Evolutionary conservation across 2,113 vertebrate species (phyloP).

Genomic region (Gavia stellata): DNA sequence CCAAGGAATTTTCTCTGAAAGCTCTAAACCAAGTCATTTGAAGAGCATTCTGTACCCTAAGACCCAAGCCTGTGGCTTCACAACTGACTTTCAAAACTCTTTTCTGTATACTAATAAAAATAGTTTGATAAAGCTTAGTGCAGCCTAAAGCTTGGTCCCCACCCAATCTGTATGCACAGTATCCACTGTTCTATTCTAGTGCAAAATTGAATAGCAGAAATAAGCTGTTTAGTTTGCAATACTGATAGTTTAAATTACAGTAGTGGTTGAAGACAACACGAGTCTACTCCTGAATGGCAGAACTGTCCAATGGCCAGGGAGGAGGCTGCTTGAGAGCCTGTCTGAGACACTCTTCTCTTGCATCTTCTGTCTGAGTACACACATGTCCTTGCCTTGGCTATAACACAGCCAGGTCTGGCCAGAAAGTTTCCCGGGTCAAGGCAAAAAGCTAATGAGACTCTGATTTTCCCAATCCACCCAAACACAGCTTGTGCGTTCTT

Average conservation of each 20-base stretch:
- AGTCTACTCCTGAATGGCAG: not conserved
- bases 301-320: not conserved
- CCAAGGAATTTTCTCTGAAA: not conserved
- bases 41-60: not conserved
- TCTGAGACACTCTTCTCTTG: not conserved
- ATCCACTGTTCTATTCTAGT: not conserved
- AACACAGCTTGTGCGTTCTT: not conserved
- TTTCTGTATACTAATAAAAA: not conserved
- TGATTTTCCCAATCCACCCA: not conserved
- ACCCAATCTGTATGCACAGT: fast-evolving
- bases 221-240: not conserved
- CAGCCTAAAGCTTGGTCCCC: not conserved
- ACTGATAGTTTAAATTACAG: not conserved
- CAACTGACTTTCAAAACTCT: not conserved
- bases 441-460: not conserved
- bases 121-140: not conserved
- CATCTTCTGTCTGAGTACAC: not conserved
- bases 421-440: not conserved
- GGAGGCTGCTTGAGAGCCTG: not conserved
- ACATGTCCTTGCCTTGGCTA: not conserved
- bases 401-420: not conserved
- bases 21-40: not conserved
- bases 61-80: not conserved
- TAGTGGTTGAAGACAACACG: not conserved
- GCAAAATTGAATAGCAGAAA: not conserved